Percentiles rank a stretch among this genome's conserved stretches.
These are phyloP conservation scores for Teleogryllus occipitalis DNA, from an alignment of 1,140 invertebrate genomes.

Conservation along the genomic window DNA sequence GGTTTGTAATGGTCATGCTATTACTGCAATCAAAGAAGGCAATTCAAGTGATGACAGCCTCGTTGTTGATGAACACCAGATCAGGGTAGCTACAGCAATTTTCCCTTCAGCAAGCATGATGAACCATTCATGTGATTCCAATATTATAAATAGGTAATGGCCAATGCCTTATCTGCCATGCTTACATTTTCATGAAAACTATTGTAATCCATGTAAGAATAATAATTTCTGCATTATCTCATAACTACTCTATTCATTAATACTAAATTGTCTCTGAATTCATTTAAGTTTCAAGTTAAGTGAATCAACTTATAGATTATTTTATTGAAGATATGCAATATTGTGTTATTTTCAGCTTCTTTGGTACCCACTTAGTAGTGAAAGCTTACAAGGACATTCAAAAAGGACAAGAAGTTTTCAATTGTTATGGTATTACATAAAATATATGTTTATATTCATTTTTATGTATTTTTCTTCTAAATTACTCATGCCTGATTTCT, in stretches of 20 bases:
- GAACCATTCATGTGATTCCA: constrained; percentile 84
- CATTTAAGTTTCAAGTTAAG: not conserved
- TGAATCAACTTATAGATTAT: not conserved
- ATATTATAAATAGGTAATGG: constrained; percentile 65
- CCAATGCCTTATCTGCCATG: not conserved
- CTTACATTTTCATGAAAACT: too few relatives aligned
- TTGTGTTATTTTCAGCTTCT: constrained; percentile 35
- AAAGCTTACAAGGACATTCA: constrained; percentile 45
- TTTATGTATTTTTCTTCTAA: not conserved
- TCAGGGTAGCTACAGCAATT: constrained; percentile 70
- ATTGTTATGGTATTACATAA: constrained; percentile 57
- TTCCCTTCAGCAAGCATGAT: constrained; percentile 82
- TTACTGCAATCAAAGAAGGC: constrained; percentile 40
- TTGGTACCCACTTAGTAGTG: constrained; percentile 43
- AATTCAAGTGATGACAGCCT: constrained; percentile 21
- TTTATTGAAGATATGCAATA: not conserved
- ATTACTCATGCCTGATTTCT: constrained; percentile 9
- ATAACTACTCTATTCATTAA: too few relatives aligned
- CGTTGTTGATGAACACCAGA: constrained; percentile 38
- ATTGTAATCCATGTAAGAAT: too few relatives aligned
- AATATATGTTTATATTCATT: not conserved
- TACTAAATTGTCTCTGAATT: not conserved
- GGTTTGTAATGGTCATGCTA: constrained; percentile 69
- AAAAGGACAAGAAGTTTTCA: constrained; percentile 52
- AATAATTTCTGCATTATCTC: too few relatives aligned